Base-by-base conservation (phyloP, 2,797 vertebrate genomes). In the Schizothorax lantsangensis region DNA sequence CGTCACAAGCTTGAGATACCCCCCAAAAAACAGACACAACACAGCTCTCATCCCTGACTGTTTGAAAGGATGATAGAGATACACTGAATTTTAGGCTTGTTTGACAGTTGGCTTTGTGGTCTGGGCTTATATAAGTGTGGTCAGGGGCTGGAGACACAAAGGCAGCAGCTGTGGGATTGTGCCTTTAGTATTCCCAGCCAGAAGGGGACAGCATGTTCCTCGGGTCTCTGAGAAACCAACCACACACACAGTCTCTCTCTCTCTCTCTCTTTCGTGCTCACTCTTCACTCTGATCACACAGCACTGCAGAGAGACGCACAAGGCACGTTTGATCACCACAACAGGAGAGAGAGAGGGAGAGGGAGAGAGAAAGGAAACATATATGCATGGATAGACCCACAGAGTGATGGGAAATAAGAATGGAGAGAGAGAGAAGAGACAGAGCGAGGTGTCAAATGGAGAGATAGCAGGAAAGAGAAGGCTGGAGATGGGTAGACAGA, bases 61-160 rank as follows among this genome's bases (percentile, higher is more conserved):
- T 84, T 19, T 38, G 23, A 78, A n/a, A 54, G 14, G 59, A 40
- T 84, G 59, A 40, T 11, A 59, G 23, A 43, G 62, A 71, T 11
- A 59, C 26, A 26, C 52, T 23, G 81, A 45, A 33, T 83, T 83
- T 59, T 73, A 59, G 69, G 36, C 52, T 73, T 73, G 9, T n/a
- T 79, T 36, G 64, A 66, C 43, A 66, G 68, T 81, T 89, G 71
- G 86, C 74, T 11, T 87, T 91, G 89, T 92, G 90, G 91, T 91
- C 88, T 38, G 87, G 87, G 88, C 82, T 93, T 94, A 93, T 80
- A 87, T 92, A 94, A 95, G 79, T 68, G 81, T 23, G 47, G 84
- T 86, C 89, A 45, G 81, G 83, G 49, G 86, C 72, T 83, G 87
- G 86, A 91, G 88, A 90, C 85, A 88, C 83, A 90, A 52, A 87